Evolutionary conservation across 2,797 vertebrate species (phyloP), one percentile per base, ranked within the genome.

Genomic region (Cuculus canorus): DNA sequence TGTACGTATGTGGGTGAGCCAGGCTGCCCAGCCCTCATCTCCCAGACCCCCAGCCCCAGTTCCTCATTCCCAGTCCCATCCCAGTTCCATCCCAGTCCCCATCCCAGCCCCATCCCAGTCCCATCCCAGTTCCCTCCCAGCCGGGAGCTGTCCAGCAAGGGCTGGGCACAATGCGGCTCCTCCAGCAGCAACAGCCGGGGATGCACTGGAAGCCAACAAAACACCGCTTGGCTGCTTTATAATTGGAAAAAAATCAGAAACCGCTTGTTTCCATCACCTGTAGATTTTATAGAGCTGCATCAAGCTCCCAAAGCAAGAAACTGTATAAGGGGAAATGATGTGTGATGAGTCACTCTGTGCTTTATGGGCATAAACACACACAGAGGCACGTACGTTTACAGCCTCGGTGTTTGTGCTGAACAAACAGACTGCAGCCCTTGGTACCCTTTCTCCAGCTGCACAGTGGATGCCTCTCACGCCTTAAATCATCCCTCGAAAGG

Each of bases 211-310:
- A 61, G 19, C 33, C 71, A 47, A 9, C 24, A 0, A 3, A 47
- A 5, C 0, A 13, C 57, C 4, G 19, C 32, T 37, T 1, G 3
- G 41, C 39, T 15, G 19, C 0, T 30, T 10, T 14, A 9, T 4
- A 4, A 33, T 0, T 0, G 33, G 33, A 0, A 5, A 61, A 41
- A 41, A 30, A 1, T 4, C 6, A 0, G 4, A 32, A 2, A 1
- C 5, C 2, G 30, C 3, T 57, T 2, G 7, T 11, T 39, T 23
- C 5, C 48, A 12, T 0, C 32, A 7, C 5, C 77, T n/a, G 59
- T 16, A 16, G 16, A 45, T 11, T 4, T 33, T 8, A 10, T 2
- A 6, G 71, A 63, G n/a, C 6, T 0, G 11, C 61, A 1, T 7
- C 41, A 4, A 2, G 1, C 23, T 48, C 37, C 47, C 43, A 4